Conservation (phyloP, 2,797 vertebrate species). For the Propithecus perrieri region DNA sequence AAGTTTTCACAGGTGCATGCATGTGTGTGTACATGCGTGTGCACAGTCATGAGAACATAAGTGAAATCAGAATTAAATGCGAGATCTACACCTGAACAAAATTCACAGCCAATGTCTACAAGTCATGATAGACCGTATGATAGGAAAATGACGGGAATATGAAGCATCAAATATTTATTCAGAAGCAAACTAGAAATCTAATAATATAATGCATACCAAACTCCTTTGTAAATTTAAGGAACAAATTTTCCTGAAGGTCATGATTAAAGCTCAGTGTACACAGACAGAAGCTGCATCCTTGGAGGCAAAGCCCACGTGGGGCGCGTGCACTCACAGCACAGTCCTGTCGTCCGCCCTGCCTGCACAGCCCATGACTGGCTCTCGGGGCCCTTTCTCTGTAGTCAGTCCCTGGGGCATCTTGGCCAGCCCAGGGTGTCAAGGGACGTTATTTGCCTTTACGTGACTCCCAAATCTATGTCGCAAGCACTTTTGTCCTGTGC, state of each 20-base stretch:
- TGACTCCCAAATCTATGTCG: neutral
- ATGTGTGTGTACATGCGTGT: no score
- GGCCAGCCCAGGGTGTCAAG: neutral
- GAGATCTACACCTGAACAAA: neutral
- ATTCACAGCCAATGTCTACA: neutral
- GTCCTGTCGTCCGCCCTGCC: no score
- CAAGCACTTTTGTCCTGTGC: neutral
- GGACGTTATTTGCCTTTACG: neutral
- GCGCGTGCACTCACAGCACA: accelerated
- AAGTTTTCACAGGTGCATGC: neutral
- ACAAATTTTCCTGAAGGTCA: neutral
- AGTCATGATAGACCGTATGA: neutral
- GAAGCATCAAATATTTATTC: neutral
- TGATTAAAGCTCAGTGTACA: neutral
- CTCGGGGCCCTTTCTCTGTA: neutral
- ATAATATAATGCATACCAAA: accelerated
- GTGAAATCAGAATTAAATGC: neutral
- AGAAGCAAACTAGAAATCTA: neutral
- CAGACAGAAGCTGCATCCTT: accelerated
- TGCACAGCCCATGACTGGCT: neutral
- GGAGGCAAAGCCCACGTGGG: accelerated
- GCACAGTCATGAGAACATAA: neutral
- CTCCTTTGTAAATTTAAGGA: neutral
- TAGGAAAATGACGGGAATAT: accelerated
- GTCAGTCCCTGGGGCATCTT: no score